Evolutionary conservation across 2,888 invertebrate species (phyloP), one percentile per base, ranked within the genome.

Genomic region (Microplitis deprimator): DNA sequence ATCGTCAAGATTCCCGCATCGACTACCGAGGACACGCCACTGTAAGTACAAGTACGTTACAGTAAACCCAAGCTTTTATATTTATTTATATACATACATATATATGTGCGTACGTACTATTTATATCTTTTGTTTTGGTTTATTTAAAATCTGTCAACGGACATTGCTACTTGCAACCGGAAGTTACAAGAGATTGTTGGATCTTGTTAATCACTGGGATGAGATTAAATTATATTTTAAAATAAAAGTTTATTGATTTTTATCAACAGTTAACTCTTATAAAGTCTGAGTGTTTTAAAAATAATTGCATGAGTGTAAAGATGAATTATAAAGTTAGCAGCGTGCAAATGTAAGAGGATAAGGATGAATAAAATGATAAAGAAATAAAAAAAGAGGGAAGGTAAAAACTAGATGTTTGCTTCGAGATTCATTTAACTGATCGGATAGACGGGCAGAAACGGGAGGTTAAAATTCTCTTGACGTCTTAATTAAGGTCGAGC

Each of bases 391-490:
- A 76, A 67, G 65, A 38, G 17, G 50, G 13, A 77, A 50, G 60
- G 41, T 64, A 64, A 41, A 41, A 41, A 41, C 40, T 20, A 64
- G 13, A 77, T 77, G 74, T 77, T 77, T 77, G 69, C 77, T 77
- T 77, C 77, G 70, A 77, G 74, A 77, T 77, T 77, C 74, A 70
- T 77, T 81, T 83, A 82, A 81, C 82, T 82, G 82, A 82, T 79
- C 81, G 76, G 70, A 79, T 72, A 74, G 76, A 72, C 81, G 77
- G 70, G 77, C 64, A 74, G 74, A 72, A 67, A 68, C 65, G 69
- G 29, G 71, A 73, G 79, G 79, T 76, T 76, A 80, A 80, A 81
- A 82, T 82, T 82, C 81, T 77, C 77, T 77, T 77, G 77, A 74
- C 74, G 77, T 74, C 74, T 74, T 77, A 77, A 77, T 77, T 77